These are phyloP conservation scores for Oasisia sp. DNA, from an alignment of 2,888 invertebrate species.

Conservation along the genomic window DNA sequence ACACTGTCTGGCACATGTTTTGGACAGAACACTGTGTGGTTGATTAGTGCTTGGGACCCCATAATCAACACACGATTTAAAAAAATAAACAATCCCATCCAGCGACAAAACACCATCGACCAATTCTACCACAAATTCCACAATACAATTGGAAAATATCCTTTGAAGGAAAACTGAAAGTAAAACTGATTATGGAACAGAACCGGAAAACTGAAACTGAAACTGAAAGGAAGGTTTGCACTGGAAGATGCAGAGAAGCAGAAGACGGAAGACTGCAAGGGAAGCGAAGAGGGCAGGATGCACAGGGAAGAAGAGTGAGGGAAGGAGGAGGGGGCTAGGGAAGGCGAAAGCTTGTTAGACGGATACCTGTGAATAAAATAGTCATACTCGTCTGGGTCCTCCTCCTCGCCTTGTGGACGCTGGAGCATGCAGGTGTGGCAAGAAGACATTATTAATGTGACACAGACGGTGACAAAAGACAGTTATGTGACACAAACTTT, in stretches of 20 bases:
- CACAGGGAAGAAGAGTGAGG: not conserved
- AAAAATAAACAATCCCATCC: not conserved
- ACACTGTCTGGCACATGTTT: not conserved
- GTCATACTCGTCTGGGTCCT: not conserved
- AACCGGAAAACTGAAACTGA: not conserved
- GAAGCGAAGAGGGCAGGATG: not conserved
- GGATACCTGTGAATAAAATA: conserved; percentile 17
- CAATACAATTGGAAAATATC: not conserved
- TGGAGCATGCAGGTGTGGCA: not conserved
- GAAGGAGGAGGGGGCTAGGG: not conserved
- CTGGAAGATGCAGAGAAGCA: not conserved
- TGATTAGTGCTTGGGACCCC: not conserved
- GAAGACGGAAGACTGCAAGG: not conserved
- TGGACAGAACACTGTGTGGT: not conserved
- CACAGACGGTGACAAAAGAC: not conserved
- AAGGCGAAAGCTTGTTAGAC: not conserved
- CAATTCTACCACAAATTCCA: not conserved
- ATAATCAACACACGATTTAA: not conserved
- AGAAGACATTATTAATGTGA: not conserved
- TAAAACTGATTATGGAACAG: not conserved
- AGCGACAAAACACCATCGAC: not conserved
- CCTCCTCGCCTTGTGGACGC: not conserved
- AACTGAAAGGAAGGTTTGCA: not conserved
- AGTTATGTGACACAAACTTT: too few relatives aligned
- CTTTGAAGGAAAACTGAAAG: not conserved